Base-by-base conservation (phyloP, 2,888 invertebrate species). In the Mechanitis messenoides region DNA sequence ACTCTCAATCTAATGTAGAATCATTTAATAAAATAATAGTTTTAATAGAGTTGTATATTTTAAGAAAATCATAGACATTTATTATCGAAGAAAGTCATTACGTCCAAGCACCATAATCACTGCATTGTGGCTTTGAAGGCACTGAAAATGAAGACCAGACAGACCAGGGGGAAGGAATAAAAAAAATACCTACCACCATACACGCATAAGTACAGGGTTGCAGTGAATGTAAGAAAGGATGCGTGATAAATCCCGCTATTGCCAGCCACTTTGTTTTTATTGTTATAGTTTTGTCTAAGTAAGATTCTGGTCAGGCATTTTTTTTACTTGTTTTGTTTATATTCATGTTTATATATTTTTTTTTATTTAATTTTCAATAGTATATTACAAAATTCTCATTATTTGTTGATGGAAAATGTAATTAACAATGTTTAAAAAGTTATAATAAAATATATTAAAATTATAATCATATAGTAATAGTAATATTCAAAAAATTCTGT, bases 111-210 rank as follows among this genome's bases (percentile, higher is more conserved):
- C 77, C 80, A 79, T 84, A 85, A 87, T 85, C 85, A 84, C 75
- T 73, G 79, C 80, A 80, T 82, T 82, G 84, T 85, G 79, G 71
- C 72, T 86, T 85, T 86, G 85, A 85, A 83, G 85, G 81, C 80
- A 72, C 73, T 72, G 75, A 78, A 78, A 82, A 83, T 79, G 77
- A 83, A 81, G 85, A 84, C 84, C 84, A 87, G 88, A 86, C 87
- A 77, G 81, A 72, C 83, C 83, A 81, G 81, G 83, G 83, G 83
- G 86, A 83, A 78, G 80, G 77, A 85, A 81, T 77, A 83, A 86
- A 87, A 86, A 86, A 86, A 85, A 80, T 81, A 81, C 78, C 75
- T 80, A 79, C 80, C 80, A 82, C 77, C 83, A 84, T 79, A 82
- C 83, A 83, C 84, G 85, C 84, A 77, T 82, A 86, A 83, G 85